Evolutionary conservation across 30 jellyfish, hydroid and myxozoan species (phyloP), one percentile per base, ranked within the genome.

Genomic region (Rhopilema esculentum): DNA sequence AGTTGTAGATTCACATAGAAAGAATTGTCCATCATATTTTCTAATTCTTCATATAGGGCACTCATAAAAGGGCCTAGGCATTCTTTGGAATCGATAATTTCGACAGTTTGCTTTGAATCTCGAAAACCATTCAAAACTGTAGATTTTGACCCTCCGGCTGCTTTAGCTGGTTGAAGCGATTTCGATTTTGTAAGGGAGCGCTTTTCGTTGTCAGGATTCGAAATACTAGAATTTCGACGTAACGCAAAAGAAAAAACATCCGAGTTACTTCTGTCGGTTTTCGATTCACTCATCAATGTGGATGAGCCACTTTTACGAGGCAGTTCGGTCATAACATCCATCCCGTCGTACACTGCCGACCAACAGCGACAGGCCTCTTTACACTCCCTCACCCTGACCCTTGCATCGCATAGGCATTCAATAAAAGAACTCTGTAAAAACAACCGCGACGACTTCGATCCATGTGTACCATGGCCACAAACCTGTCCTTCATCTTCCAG

Each of bases 291-390:
- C 17, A 84, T 73, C 87, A 84, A 62, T 21, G 33, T 40, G 27
- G 93, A 84, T 15, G 88, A 76, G 27, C 81, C 81, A 57, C 87
- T 49, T 32, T 92, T 66, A 50, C 86, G 27, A n/a, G 97, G 97
- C 69, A 64, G 18, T 80, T 95, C 99, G 18, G 93, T 89, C 86
- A 90, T 82, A 9, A 95, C 99, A 69, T 95, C 99, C 99, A 90
- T 95, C 17, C 99, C 99, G 75, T 95, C 99, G 76, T 95, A 95
- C 52, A 91, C 97, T 19, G 97, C 96, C 17, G 97, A 85, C 99
- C 99, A 95, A 79, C 97, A 95, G 4, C 66, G 76, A 73, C 99
- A 95, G 78, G 97, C 97, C 26, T 70, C 68, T 77, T 95, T 95
- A 83, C 99, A 95, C 15, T 32, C 85, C 9, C 86, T 48, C 1